Conservation (phyloP, 35 echinoderm and acorn worm genomes). For the Lytechinus variegatus region DNA sequence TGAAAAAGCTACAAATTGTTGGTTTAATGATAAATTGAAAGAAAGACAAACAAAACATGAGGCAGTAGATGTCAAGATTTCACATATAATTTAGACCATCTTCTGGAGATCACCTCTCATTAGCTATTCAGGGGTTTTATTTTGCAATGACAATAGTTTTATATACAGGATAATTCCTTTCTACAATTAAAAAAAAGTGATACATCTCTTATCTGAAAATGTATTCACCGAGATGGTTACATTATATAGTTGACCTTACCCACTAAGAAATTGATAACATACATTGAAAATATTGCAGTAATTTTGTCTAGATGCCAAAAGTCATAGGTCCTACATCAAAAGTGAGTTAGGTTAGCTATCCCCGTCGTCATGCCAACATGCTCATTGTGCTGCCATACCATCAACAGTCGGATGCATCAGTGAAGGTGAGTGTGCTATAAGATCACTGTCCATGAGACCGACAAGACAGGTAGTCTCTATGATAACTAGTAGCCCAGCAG, state of each 20-base stretch:
- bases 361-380: not conserved
- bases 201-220: not conserved
- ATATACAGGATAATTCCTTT: not conserved
- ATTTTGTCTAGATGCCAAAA: not conserved
- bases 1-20: not conserved
- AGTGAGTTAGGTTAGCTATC: not conserved
- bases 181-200: not conserved
- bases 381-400: not conserved
- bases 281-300: not conserved
- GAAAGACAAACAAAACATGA: not conserved
- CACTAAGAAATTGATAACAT: not conserved
- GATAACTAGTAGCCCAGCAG: not conserved
- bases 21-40: not conserved
- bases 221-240: too few relatives aligned
- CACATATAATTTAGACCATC: not conserved
- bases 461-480: not conserved
- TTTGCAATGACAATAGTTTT: not conserved
- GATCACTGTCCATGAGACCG: not conserved
- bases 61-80: not conserved
- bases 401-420: not conserved
- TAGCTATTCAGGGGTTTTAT: not conserved
- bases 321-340: not conserved
- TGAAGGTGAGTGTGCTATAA: not conserved
- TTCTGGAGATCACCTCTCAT: not conserved
- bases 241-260: too few relatives aligned